Base-by-base conservation (phyloP, 2,113 vertebrate species). In the Neolamprologus sp. region DNA sequence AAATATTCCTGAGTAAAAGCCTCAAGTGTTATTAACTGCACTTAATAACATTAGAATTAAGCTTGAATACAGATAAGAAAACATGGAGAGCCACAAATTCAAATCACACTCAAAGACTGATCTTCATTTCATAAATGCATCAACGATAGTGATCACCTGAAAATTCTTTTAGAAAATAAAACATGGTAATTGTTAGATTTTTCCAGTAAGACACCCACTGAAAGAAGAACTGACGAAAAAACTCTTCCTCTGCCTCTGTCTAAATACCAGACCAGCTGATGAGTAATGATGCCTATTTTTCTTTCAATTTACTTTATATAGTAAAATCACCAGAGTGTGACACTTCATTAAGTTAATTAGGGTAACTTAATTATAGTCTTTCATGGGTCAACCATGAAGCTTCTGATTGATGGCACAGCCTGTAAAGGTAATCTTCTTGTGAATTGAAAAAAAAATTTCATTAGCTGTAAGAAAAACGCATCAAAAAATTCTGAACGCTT, bases 341-440 rank as follows among this genome's bases (percentile, higher is more conserved):
- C 96, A 97, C 96, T 97, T 97, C 97, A 97, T 97, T 97, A 97
- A 96, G 95, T 96, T 97, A 97, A 98, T 98, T 97, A 97, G 95
- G 94, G 95, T 97, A 97, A 97, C 94, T 97, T 97, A 97, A 98
- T 97, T 97, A 97, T 95, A 95, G 93, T 95, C 94, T 96, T 97
- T 97, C 95, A 94, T 97, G 96, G 96, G 96, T 98, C 97, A 96
- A 94, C 96, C 96, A 93, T 94, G 97, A 96, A 95, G 94, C 91
- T 84, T 95, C 94, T 97, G 97, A 97, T 96, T 97, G 97, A 97
- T 96, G 97, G 95, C 89, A 58, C 87, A 82, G 94, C 94, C 95
- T 96, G 93, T 96, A 96, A 97, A 97, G 96, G 96, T 97, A 97
- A 97, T 97, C 95, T 96, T 96, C 95, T 94, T 87, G 71, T 94